Evolutionary conservation across 2,113 vertebrate species (phyloP), one percentile per base, ranked within the genome.

Genomic region (Macrotus californicus): DNA sequence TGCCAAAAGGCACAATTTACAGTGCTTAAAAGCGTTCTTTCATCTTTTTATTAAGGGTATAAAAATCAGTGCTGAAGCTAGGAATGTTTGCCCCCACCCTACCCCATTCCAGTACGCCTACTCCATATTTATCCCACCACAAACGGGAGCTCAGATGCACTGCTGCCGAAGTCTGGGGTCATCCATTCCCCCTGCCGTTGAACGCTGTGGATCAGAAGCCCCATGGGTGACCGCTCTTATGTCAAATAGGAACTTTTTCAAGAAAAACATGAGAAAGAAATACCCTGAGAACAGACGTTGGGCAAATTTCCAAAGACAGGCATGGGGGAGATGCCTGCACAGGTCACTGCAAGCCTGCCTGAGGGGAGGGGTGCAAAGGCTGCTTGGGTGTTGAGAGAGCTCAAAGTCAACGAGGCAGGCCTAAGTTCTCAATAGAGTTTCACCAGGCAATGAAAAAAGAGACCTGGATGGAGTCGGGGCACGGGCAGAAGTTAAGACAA

Each of bases 181-280:
- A 46, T 59, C 29, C 15, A 54, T 54, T 46, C 22, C 43, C 61
- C 54, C 61, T 56, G 24, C 19, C 61, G 16, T 24, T 46, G 46
- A 75, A 66, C 36, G 5, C 7, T 0, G 21, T 61, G 61, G 31
- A 29, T 39, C 39, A 36, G 19, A 16, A 29, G 36, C 29, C 52
- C 54, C 39, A 0, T 0, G 0, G 64, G 73, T 70, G 66, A 69
- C 22, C 14, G 2, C 59, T 24, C 3, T 36, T 61, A 41, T 46
- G 31, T 67, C 83, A 88, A 75, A 79, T 50, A 61, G 16, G 34
- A 92, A 52, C 11, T 46, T 54, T 61, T 67, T 70, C 50, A 69
- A 77, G 43, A 77, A 85, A 36, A 84, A 31, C 29, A 10, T 64
- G 67, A 83, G n/a, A 91, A 83, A 94, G 46, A 36, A 48, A 48